Conservation (phyloP, 2,888 invertebrate species). For the Neoscelio sp. region DNA sequence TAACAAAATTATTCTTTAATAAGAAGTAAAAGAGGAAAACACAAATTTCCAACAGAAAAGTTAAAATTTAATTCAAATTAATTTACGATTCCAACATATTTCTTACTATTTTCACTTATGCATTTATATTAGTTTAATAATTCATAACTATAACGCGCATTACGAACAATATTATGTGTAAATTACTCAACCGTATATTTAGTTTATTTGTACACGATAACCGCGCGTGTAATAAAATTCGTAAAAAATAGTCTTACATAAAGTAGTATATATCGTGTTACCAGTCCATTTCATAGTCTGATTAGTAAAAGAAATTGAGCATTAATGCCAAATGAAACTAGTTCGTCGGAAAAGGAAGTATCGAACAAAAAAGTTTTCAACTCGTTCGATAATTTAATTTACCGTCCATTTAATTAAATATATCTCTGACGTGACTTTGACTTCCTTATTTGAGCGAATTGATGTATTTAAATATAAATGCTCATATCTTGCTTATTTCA, state of each 20-base stretch:
- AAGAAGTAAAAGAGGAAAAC: too few species aligned
- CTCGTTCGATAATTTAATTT: too few species aligned
- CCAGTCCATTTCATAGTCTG: conserved; percentile 25
- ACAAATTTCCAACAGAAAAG: too few species aligned
- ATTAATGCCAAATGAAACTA: conserved; percentile 1
- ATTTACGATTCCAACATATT: too few species aligned
- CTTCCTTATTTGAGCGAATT: not conserved
- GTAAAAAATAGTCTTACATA: not conserved
- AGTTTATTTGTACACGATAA: not conserved
- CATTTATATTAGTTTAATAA: too few species aligned
- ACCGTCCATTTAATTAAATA: not conserved
- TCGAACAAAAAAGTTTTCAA: too few species aligned
- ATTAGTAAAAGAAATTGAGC: conserved; percentile 28
- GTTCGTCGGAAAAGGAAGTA: not conserved
- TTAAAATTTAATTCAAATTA: too few species aligned
- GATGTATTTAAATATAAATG: not conserved
- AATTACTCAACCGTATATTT: too few species aligned
- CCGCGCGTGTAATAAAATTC: not conserved
- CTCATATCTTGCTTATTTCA: not conserved
- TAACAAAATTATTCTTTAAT: too few species aligned
- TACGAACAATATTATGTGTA: too few species aligned
- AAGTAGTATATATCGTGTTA: not conserved
- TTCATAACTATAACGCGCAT: too few species aligned
- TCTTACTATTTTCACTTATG: too few species aligned
- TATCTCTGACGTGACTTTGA: not conserved